These are phyloP conservation scores for Antidorcas marsupialis DNA, from an alignment of 2,113 vertebrate genomes.

Conservation along the genomic window DNA sequence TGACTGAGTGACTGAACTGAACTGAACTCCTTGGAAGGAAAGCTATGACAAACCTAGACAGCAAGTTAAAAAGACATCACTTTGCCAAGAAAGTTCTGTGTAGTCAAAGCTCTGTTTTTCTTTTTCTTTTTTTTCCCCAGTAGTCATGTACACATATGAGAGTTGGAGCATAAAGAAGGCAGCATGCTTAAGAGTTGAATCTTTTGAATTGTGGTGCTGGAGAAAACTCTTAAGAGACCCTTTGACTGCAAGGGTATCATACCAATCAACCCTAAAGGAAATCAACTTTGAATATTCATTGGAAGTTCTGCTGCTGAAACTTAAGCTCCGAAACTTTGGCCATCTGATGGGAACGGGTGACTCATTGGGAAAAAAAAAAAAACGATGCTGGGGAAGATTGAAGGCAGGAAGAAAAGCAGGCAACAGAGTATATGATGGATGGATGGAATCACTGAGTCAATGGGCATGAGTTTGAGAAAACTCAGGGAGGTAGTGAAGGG, in stretches of 20 bases:
- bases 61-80: not conserved
- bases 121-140: not conserved
- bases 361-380: not conserved
- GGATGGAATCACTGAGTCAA: not conserved
- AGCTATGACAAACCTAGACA: not conserved
- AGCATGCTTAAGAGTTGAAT: not conserved
- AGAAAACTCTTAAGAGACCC: not conserved
- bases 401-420: not conserved
- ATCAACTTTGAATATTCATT: not conserved
- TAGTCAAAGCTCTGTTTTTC: not conserved
- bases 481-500: not conserved
- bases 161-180: not conserved
- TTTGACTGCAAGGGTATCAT: not conserved
- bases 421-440: not conserved
- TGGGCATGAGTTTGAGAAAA: not conserved
- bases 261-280: not conserved
- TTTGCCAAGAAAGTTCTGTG: not conserved
- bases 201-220: not conserved
- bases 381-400: not conserved
- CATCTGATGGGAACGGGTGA: not conserved
- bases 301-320: not conserved
- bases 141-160: not conserved
- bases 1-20: not conserved
- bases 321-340: not conserved
- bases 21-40: not conserved